Evolutionary conservation across 2,113 vertebrate genomes (phyloP), one percentile per base, ranked within the genome.

Genomic region (Oncorhynchus clarkii): DNA sequence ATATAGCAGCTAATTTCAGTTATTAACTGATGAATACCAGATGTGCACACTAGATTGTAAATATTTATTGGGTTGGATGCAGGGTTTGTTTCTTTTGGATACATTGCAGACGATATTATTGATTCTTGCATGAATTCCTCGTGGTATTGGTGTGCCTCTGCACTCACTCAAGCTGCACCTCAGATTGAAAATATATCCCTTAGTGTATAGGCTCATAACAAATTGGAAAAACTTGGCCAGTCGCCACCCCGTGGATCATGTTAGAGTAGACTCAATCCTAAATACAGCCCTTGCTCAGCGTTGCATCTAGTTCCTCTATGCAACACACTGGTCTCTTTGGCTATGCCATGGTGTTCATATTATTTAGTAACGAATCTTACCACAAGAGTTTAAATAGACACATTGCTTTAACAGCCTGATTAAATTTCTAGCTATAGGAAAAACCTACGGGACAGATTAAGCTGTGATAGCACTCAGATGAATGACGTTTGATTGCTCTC

Each of bases 51-150:
- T n/a, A 34, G 29, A 45, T 45, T 18, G 14, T 34, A n/a, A 34
- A 18, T 80, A 67, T 71, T 72, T 31, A 45, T 54, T 59, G 16
- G 24, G 3, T 22, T 79, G 72, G 67, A 73, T 72, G 13, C 22
- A 6, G 45, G 24, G 80, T 78, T 75, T 57, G 74, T 82, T 77
- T 81, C 75, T 79, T 84, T 85, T 70, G 80, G 86, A 86, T 83
- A 79, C 77, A 88, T 90, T 89, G 89, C 82, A 88, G 86, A 74
- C 68, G 16, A 54, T 75, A 89, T 86, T 87, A 91, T 91, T 87
- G 90, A 89, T 90, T 84, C 84, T 81, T 85, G 85, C 88, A 87
- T 90, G 87, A 82, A 76, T 82, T 86, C 82, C 84, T 88, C 67
- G 75, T 84, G 79, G 81, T 77, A 84, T 87, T 76, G 67, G 82